Base-by-base conservation (phyloP, 1,140 invertebrate species). In the Euwallacea fornicatus region DNA sequence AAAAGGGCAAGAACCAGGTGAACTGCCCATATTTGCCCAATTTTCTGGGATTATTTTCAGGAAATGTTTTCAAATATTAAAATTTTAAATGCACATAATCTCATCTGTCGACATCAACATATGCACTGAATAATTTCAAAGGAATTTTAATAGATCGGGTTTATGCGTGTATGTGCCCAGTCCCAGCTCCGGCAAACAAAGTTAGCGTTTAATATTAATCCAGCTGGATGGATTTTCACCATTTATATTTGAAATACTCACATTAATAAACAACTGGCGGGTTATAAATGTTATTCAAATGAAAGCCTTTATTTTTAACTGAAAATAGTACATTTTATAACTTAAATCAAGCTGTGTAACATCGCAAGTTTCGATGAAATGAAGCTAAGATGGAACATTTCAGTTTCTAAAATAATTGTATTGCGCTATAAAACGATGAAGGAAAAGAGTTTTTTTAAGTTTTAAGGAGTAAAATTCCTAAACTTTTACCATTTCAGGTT, bases 101-200 rank as follows among this genome's bases (percentile, higher is more conserved):
- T 10, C 46, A 50, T 50, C 46, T 13, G 46, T 13, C 46, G 13
- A 13, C 54, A 66, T 58, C 65, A 43, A 66, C 56, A 56, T 50
- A 66, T 66, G 65, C 66, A 68, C 56, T 44, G 56, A 60, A 68
- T 68, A 68, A 68, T 68, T 68, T 68, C 66, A 68, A 68, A 68
- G 66, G 66, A 68, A 68, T 68, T 68, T 60, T 68, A 55, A 60
- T 68, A 50, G 42, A 58, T 58, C 43, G 33, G 33, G n/a, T 16
- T 46, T 56, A 44, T 54, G 6, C 42, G 66, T 55, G 46, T 11
- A n/a, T 43, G 33, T 50, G n/a, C 42, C 44, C 41, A 44, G 54
- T 55, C 7, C 56, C 56, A 68, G 50, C 21, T 59, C n/a, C 43
- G 43, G 42, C 56, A 68, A 68, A 68, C 56, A 60, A 68, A 68